Evolutionary conservation across 2,113 vertebrate genomes (phyloP).

Genomic region (Buteo buteo): DNA sequence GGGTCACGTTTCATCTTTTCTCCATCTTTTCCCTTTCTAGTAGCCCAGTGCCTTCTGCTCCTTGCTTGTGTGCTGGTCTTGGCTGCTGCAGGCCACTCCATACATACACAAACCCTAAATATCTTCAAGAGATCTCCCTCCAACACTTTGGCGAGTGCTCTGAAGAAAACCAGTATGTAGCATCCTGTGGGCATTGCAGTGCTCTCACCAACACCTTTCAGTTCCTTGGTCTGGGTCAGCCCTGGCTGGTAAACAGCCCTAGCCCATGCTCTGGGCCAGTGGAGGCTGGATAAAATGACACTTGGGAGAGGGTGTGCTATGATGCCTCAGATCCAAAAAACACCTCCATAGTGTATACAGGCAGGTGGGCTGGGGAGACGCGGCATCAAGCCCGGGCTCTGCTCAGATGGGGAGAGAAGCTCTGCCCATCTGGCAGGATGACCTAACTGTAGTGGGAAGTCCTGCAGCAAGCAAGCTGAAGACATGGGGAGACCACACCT

Average conservation of each 20-base stretch:
- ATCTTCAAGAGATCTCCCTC: slow-evolving; percentile 21
- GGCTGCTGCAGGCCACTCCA: neutral
- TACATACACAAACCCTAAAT: neutral
- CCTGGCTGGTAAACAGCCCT: neutral
- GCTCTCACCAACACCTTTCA: neutral
- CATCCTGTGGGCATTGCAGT: neutral
- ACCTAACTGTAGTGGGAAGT: neutral
- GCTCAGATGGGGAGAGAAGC: neutral
- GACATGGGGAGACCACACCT: neutral
- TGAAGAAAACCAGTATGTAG: slow-evolving; percentile 34
- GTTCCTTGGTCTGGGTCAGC: neutral
- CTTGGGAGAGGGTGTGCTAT: neutral
- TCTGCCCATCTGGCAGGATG: neutral
- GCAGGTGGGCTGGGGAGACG: neutral
- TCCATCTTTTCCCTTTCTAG: neutral
- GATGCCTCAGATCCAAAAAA: neutral
- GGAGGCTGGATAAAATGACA: neutral
- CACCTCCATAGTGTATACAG: neutral
- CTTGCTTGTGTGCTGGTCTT: neutral
- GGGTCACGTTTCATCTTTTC: neutral
- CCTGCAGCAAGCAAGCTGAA: neutral
- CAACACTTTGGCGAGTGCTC: neutral
- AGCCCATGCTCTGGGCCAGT: neutral
- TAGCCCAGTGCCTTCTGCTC: neutral
- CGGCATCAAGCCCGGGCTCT: neutral